Percentiles rank a stretch among this genome's conserved stretches.
These are phyloP conservation scores for Coilia nasus DNA, from an alignment of 2,797 vertebrate genomes.

Conservation along the genomic window DNA sequence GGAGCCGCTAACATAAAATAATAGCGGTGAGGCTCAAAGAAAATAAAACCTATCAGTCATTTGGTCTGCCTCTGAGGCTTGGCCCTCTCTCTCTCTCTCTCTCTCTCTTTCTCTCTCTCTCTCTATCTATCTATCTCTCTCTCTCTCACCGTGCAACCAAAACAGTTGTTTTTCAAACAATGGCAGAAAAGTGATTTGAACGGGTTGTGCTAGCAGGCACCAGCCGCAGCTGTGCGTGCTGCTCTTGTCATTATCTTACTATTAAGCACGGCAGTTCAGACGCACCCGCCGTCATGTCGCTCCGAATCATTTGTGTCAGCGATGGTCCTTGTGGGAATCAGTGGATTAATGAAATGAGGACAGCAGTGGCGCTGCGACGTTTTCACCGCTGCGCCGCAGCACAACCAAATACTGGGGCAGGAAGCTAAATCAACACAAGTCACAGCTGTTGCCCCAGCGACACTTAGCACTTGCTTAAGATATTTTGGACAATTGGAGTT, in stretches of 20 bases:
- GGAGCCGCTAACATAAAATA: neutral
- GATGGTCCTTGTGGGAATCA: neutral
- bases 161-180: neutral
- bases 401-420: neutral
- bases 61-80: neutral
- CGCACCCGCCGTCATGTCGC: neutral
- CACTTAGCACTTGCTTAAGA: neutral
- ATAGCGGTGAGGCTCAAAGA: neutral
- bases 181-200: neutral
- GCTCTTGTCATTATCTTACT: neutral
- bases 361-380: neutral
- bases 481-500: neutral
- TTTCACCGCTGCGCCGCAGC: neutral
- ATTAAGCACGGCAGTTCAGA: neutral
- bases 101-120: neutral
- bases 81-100: constrained; percentile 10
- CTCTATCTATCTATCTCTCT: neutral
- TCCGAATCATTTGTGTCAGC: neutral
- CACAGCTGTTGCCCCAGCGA: neutral
- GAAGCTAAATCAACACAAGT: neutral
- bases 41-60: constrained; percentile 9
- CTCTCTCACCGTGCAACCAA: neutral
- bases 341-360: constrained; percentile 7
- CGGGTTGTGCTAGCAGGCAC: neutral
- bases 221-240: neutral